Evolutionary conservation across 2,888 invertebrate species (phyloP).

Genomic region (Cerastis rubricosa): DNA sequence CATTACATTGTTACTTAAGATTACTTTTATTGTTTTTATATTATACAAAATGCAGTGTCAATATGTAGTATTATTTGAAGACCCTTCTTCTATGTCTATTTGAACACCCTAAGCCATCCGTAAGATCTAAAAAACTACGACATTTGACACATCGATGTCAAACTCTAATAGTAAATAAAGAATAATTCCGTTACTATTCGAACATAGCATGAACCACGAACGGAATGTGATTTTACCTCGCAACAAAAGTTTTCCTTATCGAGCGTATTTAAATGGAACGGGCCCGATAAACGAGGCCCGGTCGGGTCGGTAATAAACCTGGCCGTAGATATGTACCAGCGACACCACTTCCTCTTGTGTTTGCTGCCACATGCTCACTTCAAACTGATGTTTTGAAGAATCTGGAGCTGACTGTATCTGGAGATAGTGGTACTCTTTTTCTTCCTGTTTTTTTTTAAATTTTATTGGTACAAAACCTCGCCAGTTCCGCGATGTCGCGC

Average conservation of each 20-base stretch:
- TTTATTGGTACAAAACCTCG: background rate
- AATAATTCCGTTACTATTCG: conserved; percentile 47
- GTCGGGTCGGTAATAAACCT: conserved; percentile 71
- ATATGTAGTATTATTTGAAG: conserved; percentile 64
- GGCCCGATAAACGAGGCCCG: conserved; percentile 77
- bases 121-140: background rate
- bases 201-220: conserved; percentile 48
- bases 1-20: conserved; percentile 66
- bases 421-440: background rate
- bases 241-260: conserved; percentile 79
- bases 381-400: conserved; percentile 10
- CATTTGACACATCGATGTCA: conserved; percentile 1
- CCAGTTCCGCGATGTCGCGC: background rate
- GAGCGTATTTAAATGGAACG: conserved; percentile 75
- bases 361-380: conserved; percentile 33
- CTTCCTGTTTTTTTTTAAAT: background rate
- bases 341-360: conserved; percentile 62
- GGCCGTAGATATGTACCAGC: conserved; percentile 67
- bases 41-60: conserved; percentile 72
- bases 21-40: conserved; percentile 72
- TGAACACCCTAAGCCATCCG: background rate
- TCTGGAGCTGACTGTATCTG: background rate
- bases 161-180: too few species aligned
- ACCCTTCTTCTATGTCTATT: background rate
- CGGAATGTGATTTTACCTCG: conserved; percentile 72